These are phyloP conservation scores for Leptinotarsa haldemani DNA, from an alignment of 2,888 invertebrate species.

Conservation along the genomic window DNA sequence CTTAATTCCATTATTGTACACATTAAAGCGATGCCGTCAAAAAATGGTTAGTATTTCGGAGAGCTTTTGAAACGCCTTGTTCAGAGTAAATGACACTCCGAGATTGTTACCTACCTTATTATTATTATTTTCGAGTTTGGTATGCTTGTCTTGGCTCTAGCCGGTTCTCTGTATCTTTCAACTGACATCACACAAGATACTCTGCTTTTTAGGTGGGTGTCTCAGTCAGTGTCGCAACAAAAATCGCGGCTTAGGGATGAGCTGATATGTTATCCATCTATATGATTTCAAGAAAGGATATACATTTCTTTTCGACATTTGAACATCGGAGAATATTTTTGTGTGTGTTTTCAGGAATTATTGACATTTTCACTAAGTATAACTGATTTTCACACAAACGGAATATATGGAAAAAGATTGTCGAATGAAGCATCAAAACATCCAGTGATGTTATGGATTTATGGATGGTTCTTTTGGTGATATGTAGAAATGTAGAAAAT, in stretches of 20 bases:
- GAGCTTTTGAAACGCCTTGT: slow-evolving; percentile 56
- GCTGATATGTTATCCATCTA: background rate
- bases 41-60: slow-evolving; percentile 55
- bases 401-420: no score
- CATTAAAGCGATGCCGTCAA: slow-evolving; percentile 52
- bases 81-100: slow-evolving; percentile 57
- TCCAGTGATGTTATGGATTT: no score
- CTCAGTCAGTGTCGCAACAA: slow-evolving; percentile 27
- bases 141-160: slow-evolving; percentile 45
- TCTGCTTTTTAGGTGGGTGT: slow-evolving; percentile 47
- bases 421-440: no score
- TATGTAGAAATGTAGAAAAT: no score
- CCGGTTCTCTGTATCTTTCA: slow-evolving; percentile 49
- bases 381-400: no score
- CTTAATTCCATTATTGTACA: slow-evolving; percentile 54
- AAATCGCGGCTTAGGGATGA: background rate
- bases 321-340: no score
- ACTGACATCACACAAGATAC: slow-evolving; percentile 47
- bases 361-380: no score
- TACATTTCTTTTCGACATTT: no score
- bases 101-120: slow-evolving; percentile 59
- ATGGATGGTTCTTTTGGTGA: no score
- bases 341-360: no score
- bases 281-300: no score
- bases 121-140: slow-evolving; percentile 58